Conservation (phyloP, 2,113 vertebrate genomes). For the Hylia prasina region DNA sequence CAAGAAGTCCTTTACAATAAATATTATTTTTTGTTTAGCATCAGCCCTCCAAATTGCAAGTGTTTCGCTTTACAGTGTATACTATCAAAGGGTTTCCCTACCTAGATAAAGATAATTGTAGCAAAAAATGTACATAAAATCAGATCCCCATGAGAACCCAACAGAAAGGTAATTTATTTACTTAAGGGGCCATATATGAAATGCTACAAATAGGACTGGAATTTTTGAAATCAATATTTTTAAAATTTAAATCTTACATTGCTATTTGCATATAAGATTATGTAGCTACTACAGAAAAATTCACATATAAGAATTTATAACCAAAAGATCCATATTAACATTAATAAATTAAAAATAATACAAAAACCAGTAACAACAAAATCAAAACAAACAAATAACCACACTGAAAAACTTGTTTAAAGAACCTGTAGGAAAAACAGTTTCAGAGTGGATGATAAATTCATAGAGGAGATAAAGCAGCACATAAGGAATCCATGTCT, state of each 20-base stretch:
- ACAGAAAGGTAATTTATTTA: not conserved
- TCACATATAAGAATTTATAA: not conserved
- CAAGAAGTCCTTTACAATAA: not conserved
- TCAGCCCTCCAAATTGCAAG: not conserved
- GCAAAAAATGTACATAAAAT: not conserved
- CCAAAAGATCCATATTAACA: not conserved
- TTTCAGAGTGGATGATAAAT: not conserved
- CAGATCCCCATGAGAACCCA: not conserved
- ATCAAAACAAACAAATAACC: not conserved
- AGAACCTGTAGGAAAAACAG: not conserved
- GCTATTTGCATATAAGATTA: not conserved
- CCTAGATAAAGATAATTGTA: not conserved
- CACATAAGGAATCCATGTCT: not conserved
- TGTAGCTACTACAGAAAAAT: not conserved
- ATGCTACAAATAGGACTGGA: not conserved
- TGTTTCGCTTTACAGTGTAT: not conserved
- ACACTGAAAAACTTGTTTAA: not conserved
- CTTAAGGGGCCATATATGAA: not conserved
- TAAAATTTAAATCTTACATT: not conserved
- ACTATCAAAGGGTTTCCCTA: not conserved
- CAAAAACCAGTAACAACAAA: not conserved
- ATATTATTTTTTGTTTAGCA: not conserved
- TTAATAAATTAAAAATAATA: not conserved
- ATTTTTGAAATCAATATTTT: not conserved
- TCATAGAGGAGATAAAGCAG: not conserved